Conservation (phyloP, 35 echinoderm and acorn worm species). For the Lytechinus pictus region DNA sequence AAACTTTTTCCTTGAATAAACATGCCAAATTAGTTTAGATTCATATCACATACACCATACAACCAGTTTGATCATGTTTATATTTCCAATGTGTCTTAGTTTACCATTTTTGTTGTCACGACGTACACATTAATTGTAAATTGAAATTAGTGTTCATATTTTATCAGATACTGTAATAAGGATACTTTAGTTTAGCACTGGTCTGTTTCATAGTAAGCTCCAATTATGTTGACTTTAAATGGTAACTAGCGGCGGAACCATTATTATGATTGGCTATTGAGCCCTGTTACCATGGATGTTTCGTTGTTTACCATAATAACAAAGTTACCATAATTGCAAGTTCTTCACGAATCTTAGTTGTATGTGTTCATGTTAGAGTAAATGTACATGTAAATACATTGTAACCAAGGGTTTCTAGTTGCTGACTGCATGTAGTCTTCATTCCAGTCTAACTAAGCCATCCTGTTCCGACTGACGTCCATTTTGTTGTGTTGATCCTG, state of each 20-base stretch:
- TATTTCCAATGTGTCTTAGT: neutral
- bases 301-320: too few species aligned
- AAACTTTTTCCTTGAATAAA: too few species aligned
- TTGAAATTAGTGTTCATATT: neutral
- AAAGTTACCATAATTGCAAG: too few species aligned
- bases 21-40: neutral
- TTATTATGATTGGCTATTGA: too few species aligned
- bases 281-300: too few species aligned
- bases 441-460: slow-evolving; percentile 25
- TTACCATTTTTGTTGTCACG: neutral
- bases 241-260: too few species aligned
- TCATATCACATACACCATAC: neutral
- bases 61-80: neutral
- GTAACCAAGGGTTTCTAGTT: neutral
- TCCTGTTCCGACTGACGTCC: slow-evolving; percentile 10
- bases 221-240: too few species aligned
- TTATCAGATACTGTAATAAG: neutral
- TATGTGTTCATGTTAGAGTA: neutral
- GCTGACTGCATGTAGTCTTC: slow-evolving; percentile 49
- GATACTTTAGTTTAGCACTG: neutral
- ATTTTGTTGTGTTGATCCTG: slow-evolving; percentile 51
- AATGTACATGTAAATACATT: neutral
- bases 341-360: neutral
- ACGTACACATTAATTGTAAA: neutral
- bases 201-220: too few species aligned